Base-by-base conservation (phyloP, 1,140 invertebrate genomes). In the Marisa cornuarietis region DNA sequence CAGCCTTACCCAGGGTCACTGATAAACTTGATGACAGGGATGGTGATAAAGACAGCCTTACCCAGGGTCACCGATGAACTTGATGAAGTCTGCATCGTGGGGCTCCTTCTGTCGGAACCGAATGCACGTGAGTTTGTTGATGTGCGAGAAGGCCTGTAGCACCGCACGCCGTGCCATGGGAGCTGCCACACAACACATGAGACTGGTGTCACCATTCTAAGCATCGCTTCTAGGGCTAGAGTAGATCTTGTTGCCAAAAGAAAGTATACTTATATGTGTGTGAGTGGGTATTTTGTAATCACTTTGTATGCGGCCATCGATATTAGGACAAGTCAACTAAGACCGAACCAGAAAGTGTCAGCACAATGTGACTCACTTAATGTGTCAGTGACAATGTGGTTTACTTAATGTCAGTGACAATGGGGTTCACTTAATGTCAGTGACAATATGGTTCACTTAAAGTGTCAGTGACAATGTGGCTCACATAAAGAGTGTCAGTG, bases 41-140 rank as follows among this genome's bases (percentile, higher is more conserved):
- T 63, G n/a, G 42, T 16, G 24, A 52, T 71, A 31, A n/a, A 54
- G 3, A 72, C 3, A 62, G 14, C 69, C 85, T 74, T 81, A 89
- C 88, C 88, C 88, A 20, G 87, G 87, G 76, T 89, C 87, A 71
- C 85, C 87, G 31, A 88, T 87, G 79, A 84, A 88, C n/a, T 83
- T 69, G 16, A 89, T 78, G 66, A 85, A 87, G 68, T 89, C 82
- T 31, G 74, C 69, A 74, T 88, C 83, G 62, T 82, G 83, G 16
- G 75, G 54, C 66, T 80, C 85, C 61, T 79, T 86, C 58, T 81
- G 78, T 68, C 81, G 62, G 78, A 89, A 89, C 26, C 71, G 76
- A 71, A 89, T 83, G 78, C 88, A 89, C 1, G 87, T 87, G 7
- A 83, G 69, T n/a, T 83, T 77, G 22, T 85, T 71, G 52, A 88